These are phyloP conservation scores for Microplitis demolitor DNA, from an alignment of 1,140 invertebrate species.

Conservation along the genomic window DNA sequence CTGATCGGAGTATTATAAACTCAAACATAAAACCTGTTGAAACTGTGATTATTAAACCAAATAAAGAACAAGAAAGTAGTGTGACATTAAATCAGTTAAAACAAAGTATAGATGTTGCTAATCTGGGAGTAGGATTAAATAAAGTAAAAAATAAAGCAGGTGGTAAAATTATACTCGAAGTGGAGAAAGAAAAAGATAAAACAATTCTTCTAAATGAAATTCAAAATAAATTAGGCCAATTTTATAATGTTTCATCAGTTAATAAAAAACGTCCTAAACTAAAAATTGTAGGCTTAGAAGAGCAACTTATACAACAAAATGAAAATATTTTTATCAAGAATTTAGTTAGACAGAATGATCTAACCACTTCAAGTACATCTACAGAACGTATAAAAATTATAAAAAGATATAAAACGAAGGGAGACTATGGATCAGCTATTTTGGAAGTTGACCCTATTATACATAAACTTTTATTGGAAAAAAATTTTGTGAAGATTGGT, in stretches of 20 bases:
- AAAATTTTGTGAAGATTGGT: conserved; percentile 17
- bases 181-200: not conserved
- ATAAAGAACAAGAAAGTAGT: no score
- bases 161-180: not conserved
- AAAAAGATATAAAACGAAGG: not conserved
- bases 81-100: not conserved
- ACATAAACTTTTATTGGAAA: conserved; percentile 8
- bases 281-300: not conserved
- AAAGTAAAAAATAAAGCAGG: not conserved
- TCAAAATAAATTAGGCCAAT: not conserved
- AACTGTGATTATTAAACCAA: no score
- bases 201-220: not conserved
- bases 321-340: not conserved
- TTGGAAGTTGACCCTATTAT: conserved; percentile 14
- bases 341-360: not conserved
- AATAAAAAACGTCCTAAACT: not conserved
- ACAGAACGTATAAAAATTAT: conserved; percentile 1
- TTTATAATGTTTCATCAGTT: not conserved
- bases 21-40: no score
- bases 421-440: not conserved
- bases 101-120: not conserved
- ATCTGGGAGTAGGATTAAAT: not conserved
- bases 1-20: no score
- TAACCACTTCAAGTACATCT: not conserved
- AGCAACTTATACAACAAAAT: not conserved